Percentiles rank a stretch among this genome's conserved stretches.
Conservation (phyloP, 2,113 vertebrate genomes). For the Larimichthys polyactis region DNA sequence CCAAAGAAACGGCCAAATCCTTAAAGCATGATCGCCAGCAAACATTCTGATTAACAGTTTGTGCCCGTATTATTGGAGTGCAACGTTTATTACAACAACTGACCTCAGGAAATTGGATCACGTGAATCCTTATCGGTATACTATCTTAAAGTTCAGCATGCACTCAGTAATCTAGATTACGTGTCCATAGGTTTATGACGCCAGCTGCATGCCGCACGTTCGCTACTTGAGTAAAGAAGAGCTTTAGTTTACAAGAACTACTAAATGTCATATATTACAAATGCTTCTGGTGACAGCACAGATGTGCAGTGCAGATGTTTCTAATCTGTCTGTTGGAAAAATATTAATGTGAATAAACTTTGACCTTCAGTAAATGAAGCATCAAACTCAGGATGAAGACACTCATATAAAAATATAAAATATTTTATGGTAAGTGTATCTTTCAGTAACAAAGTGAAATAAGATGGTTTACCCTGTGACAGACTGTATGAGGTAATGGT, state of each 20-base stretch:
- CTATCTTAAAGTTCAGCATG: conserved; percentile 75
- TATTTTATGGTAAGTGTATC: neutral
- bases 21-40: neutral
- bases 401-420: too few relatives aligned
- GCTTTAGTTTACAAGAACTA: neutral
- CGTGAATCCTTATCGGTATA: conserved; percentile 56
- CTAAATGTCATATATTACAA: neutral
- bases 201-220: neutral
- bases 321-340: neutral
- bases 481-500: neutral
- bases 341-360: neutral
- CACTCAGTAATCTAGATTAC: conserved; percentile 36
- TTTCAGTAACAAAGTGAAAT: neutral
- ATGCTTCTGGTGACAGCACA: neutral
- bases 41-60: conserved; percentile 2
- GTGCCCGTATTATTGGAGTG: neutral
- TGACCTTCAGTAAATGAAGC: neutral
- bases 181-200: conserved; percentile 39
- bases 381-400: neutral
- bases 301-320: neutral
- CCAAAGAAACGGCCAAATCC: neutral
- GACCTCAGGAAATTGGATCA: neutral
- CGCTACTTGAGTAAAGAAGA: neutral
- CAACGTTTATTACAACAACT: conserved; percentile 46
- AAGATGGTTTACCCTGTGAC: neutral